Base-by-base conservation (phyloP, 2,797 vertebrate genomes). In the Poecilia velifera region DNA sequence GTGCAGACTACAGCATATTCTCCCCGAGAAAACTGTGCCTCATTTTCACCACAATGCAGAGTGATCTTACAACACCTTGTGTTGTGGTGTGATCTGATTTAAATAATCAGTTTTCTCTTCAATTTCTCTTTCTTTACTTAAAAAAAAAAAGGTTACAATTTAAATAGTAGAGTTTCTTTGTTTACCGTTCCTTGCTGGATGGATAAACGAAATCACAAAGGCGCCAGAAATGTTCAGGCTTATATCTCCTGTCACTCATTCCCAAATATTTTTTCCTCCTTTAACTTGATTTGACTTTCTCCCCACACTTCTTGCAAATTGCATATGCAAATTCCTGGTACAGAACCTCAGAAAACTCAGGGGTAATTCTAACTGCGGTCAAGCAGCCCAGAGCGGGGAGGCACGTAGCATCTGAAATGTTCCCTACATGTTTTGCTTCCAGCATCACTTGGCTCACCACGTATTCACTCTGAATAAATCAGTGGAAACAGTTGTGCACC, bases 1-100 rank as follows among this genome's bases (percentile, higher is more conserved):
- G 88, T 90, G 84, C 78, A 89, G 85, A 92, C 90, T 85, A 89
- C 79, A 90, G 81, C 31, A 75, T 81, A 70, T 64, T 59, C 73
- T 62, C 77, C 76, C 45, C 49, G 62, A 76, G 73, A 82, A 82
- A 87, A 71, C 68, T 66, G 10, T 83, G 88, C 77, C 73, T 34
- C 14, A 76, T 82, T 86, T 81, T 84, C 18, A 59, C 55, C 55
- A 62, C 28, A 83, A 78, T 82, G 36, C 57, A 43, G 12, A 25
- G 43, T 62, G 76, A 13, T 73, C 53, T 8, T 4, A 76, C 66
- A 81, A 57, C 76, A 76, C 74, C 39, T 31, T 76, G 73, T 74
- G 71, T 76, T 71, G 43, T 51, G 49, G 18, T 51, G 49, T 51
- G 49, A 51, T 51, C 16, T 53, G 20, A 53, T 22, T 53, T 53